Evolutionary conservation across 2,113 vertebrate species (phyloP).

Genomic region (Plectropomus leopardus): DNA sequence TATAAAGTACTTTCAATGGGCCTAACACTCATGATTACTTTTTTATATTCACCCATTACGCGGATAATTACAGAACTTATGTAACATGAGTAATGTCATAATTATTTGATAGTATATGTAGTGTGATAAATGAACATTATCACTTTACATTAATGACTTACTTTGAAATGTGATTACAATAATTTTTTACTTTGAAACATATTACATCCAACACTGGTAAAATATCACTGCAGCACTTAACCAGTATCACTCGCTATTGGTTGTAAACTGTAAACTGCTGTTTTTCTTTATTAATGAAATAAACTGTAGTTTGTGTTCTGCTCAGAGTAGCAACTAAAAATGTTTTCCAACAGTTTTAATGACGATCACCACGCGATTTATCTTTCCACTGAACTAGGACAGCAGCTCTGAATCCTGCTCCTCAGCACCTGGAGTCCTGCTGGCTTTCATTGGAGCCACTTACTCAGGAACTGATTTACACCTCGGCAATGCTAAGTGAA

Average conservation of each 20-base stretch:
- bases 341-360: background rate
- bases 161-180: no score
- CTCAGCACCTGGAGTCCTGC: constrained; percentile 1
- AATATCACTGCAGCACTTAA: background rate
- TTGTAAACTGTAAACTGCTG: background rate
- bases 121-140: no score
- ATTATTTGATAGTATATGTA: no score
- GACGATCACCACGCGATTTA: constrained; percentile 16
- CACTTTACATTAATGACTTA: no score
- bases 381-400: constrained; percentile 13
- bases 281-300: background rate
- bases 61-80: no score
- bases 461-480: constrained; percentile 20
- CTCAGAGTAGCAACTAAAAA: background rate
- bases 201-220: no score
- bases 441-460: constrained; percentile 15
- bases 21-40: no score
- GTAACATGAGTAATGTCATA: no score
- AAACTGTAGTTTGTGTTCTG: background rate
- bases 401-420: constrained; percentile 8
- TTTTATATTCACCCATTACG: no score
- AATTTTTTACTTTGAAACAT: no score
- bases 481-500: constrained; percentile 1
- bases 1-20: no score
- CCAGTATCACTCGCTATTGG: background rate